A percentile compares a stretch with the other conserved stretches of the same genome.
Evolutionary conservation across 2,888 invertebrate genomes (phyloP).

Genomic region (Cosmorhoe ocellata): DNA sequence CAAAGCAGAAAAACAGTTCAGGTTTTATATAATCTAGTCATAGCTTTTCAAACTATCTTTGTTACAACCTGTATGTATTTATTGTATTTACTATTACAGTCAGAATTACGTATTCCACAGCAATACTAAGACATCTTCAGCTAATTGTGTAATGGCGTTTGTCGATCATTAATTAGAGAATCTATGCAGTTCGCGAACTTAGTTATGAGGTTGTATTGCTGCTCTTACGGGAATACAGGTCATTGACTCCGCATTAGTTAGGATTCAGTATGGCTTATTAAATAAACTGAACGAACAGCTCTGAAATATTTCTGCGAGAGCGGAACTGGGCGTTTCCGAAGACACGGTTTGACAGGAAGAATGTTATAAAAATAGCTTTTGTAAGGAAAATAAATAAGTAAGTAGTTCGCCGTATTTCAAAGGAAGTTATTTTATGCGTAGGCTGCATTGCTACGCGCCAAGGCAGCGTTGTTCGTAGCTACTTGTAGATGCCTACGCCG

Average conservation of each 20-base stretch:
- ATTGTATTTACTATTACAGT: conserved; percentile 8
- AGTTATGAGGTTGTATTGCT: conserved; percentile 12
- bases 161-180: conserved; percentile 51
- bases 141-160: conserved; percentile 65
- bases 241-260: conserved; percentile 2
- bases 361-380: conserved; percentile 1
- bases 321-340: no score
- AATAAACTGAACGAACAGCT: background rate
- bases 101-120: conserved; percentile 30
- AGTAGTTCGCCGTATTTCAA: background rate
- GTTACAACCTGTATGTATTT: background rate
- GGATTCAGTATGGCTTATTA: conserved; percentile 3
- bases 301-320: background rate
- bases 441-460: conserved; percentile 3
- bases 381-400: background rate
- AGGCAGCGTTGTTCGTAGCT: background rate
- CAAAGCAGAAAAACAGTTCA: no score
- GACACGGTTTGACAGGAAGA: background rate
- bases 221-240: conserved; percentile 17
- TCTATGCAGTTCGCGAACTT: conserved; percentile 24
- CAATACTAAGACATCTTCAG: conserved; percentile 48
- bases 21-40: no score
- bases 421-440: background rate
- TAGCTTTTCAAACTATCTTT: no score
- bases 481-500: conserved; percentile 15